These are phyloP conservation scores for Anorthoa munda DNA, from an alignment of 2,888 invertebrate genomes.

Conservation along the genomic window DNA sequence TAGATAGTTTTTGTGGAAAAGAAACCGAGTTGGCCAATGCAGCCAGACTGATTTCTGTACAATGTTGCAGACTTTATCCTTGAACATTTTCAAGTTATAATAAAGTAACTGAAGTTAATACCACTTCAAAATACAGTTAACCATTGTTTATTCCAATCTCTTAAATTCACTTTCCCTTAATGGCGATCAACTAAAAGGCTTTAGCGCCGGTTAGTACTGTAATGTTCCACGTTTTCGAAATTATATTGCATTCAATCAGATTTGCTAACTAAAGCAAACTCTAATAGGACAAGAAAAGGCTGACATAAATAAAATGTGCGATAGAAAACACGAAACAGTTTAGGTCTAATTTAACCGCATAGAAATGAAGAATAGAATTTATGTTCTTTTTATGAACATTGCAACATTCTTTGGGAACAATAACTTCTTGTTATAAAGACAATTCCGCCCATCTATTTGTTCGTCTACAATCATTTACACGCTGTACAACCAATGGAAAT, in stretches of 20 bases:
- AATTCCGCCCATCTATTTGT: conserved; percentile 48
- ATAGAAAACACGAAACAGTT: conserved; percentile 49
- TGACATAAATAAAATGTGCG: conserved; percentile 40
- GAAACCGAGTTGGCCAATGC: conserved; percentile 58
- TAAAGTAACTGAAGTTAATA: conserved; percentile 22
- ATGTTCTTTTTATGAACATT: conserved; percentile 23
- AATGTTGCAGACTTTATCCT: conserved; percentile 49
- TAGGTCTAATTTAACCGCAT: conserved; percentile 26
- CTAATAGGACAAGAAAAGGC: conserved; percentile 41
- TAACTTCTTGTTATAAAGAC: conserved; percentile 49
- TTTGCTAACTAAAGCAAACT: conserved; percentile 50
- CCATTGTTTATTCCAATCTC: conserved; percentile 36
- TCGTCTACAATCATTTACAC: conserved; percentile 37
- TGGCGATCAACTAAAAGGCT: conserved; percentile 43
- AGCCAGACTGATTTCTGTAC: conserved; percentile 33
- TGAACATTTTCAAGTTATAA: conserved; percentile 39
- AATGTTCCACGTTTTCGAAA: conserved; percentile 55
- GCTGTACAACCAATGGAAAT: conserved; percentile 46
- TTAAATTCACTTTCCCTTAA: conserved; percentile 45
- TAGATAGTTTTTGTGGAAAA: conserved; percentile 61
- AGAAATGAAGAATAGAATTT: conserved; percentile 17
- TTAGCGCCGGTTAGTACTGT: conserved; percentile 29
- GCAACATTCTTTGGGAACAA: conserved; percentile 42
- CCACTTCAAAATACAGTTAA: conserved; percentile 27
- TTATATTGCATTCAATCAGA: conserved; percentile 52